Evolutionary conservation across 2,113 vertebrate species (phyloP), one percentile per base, ranked within the genome.

Genomic region (Silurus meridionalis): DNA sequence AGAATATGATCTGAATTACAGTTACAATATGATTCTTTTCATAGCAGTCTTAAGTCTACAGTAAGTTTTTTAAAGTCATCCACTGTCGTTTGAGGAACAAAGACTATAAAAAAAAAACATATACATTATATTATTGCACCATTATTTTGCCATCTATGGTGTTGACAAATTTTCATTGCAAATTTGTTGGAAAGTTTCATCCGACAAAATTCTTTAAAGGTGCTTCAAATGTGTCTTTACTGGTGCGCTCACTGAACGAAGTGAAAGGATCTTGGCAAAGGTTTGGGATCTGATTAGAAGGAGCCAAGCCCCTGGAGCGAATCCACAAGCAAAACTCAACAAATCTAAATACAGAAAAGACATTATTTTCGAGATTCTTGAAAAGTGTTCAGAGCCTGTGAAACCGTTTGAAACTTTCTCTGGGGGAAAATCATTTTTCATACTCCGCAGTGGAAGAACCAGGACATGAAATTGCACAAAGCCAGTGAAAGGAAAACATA

Each of bases 381-480:
- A 23, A 85, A 52, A 85, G 13, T 14, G 57, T 75, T 84, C 57
- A 75, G 72, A 84, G 15, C 37, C 46, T 55, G 55, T n/a, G 46
- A 71, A 53, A 23, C 21, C 58, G 25, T 46, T 67, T 46, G 52
- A 79, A 58, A 6, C 37, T 25, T 71, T 74, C 28, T 60, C 53
- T 7, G 19, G 67, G 69, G 55, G 25, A 63, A 84, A 84, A 84
- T 63, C 7, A 25, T 28, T 63, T 84, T 75, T 50, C 71, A 63
- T 75, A 48, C 69, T 48, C 58, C 5, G 52, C 46, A 50, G 37
- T 25, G 55, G 6, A 57, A 69, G 21, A 57, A 69, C 9, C 58
- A 50, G 21, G 57, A 80, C 77, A 50, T 85, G 52, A 67, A 80
- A 80, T 80, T 80, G 74, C 25, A 66, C 74, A 80, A 60, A n/a